phyloP scores from a whole-genome alignment of 2,113 vertebrate species.

The Corvus hawaiiensis region DNA sequence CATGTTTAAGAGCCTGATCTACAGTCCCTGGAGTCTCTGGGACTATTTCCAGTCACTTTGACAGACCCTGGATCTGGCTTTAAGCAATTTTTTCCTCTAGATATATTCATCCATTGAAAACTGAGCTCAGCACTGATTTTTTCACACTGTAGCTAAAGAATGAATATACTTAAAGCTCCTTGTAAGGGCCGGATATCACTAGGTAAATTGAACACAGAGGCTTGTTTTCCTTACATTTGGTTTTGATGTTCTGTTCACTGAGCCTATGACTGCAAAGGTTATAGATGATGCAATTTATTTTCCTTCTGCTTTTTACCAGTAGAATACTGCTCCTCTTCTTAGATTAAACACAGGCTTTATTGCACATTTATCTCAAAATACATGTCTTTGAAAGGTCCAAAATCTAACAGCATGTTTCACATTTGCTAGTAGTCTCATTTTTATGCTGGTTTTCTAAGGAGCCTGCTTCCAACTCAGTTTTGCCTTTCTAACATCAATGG shows the following conservation, averaged over 20 bases:
- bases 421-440: neutral
- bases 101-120: neutral
- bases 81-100: neutral
- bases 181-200: conserved; percentile 38
- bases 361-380: conserved; percentile 50
- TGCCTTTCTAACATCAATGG: neutral
- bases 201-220: conserved; percentile 63
- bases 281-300: conserved; percentile 65
- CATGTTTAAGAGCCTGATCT: neutral
- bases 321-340: conserved; percentile 44
- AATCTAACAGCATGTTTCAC: conserved; percentile 19
- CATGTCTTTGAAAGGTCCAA: conserved; percentile 2
- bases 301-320: conserved; percentile 55
- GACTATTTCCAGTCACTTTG: neutral
- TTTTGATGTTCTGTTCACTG: conserved; percentile 67
- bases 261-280: conserved; percentile 61
- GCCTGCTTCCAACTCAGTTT: neutral
- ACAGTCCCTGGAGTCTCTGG: neutral
- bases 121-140: neutral
- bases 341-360: conserved; percentile 59
- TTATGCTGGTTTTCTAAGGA: neutral
- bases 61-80: neutral
- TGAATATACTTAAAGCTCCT: neutral
- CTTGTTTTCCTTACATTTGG: conserved; percentile 65
- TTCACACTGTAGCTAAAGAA: conserved; percentile 46